A percentile compares a stretch with the other conserved stretches of the same genome.
Evolutionary conservation across 2,888 invertebrate genomes (phyloP).

Genomic region (Lasioglossum oenotherae): DNA sequence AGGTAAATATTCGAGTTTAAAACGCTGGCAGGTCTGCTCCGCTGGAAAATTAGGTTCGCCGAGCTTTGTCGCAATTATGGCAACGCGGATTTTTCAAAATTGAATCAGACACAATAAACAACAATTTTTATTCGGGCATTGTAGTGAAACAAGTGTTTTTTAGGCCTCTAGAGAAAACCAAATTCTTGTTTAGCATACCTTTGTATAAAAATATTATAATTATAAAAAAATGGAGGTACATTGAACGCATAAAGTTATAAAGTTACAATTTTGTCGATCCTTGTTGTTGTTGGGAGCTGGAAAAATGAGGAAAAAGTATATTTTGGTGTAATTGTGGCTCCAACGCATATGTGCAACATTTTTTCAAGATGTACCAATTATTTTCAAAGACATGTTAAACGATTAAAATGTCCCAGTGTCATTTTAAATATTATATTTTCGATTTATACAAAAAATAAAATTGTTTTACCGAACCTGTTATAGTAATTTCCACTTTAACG

Average conservation of each 20-base stretch:
- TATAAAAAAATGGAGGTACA: no score
- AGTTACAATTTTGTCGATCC: no score
- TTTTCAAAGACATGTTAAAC: no score
- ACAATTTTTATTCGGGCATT: neutral
- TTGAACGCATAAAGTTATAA: no score
- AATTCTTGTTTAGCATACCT: no score
- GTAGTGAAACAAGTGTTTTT: neutral
- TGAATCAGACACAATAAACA: neutral
- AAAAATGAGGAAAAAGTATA: neutral
- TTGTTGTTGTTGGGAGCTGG: neutral
- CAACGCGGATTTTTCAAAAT: neutral
- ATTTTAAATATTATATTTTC: no score
- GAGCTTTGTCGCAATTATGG: neutral
- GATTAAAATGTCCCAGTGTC: no score
- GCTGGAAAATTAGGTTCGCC: neutral
- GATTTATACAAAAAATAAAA: neutral
- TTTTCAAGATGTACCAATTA: no score
- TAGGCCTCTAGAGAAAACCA: no score
- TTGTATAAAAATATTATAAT: no score
- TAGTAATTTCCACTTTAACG: neutral
- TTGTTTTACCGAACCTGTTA: neutral
- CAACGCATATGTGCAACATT: neutral
- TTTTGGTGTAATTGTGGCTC: neutral
- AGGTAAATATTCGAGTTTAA: neutral
- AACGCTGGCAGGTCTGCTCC: neutral